Evolutionary conservation across 2,113 vertebrate genomes (phyloP).

Genomic region (Notothenia coriiceps): DNA sequence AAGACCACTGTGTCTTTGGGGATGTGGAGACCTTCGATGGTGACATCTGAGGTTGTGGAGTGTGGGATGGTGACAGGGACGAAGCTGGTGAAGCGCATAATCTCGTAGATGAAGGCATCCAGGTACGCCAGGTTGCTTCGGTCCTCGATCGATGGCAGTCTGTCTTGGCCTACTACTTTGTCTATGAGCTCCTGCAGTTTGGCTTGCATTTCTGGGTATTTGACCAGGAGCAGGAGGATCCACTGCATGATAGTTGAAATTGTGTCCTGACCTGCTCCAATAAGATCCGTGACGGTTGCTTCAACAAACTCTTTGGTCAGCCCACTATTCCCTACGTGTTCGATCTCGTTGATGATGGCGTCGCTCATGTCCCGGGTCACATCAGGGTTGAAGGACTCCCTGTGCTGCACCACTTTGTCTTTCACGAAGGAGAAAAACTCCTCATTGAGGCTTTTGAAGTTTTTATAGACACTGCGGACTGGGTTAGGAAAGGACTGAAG

Average conservation of each 20-base stretch:
- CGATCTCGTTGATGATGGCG: slow-evolving; percentile 84
- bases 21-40: slow-evolving; percentile 87
- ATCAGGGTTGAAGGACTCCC: slow-evolving; percentile 79
- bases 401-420: slow-evolving; percentile 85
- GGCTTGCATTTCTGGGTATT: slow-evolving; percentile 83
- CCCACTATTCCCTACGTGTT: slow-evolving; percentile 69
- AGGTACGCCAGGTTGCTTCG: slow-evolving; percentile 79
- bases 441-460: slow-evolving; percentile 87
- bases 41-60: slow-evolving; percentile 87
- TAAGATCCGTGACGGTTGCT: slow-evolving; percentile 85
- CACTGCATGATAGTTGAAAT: slow-evolving; percentile 85
- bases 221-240: slow-evolving; percentile 87
- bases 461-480: slow-evolving; percentile 85
- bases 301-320: slow-evolving; percentile 86
- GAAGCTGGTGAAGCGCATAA: slow-evolving; percentile 90
- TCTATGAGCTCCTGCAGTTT: slow-evolving; percentile 87
- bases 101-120: slow-evolving; percentile 91
- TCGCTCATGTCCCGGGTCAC: slow-evolving; percentile 87
- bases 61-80: slow-evolving; percentile 91
- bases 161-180: slow-evolving; percentile 82
- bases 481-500: slow-evolving; percentile 91
- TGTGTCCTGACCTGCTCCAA: slow-evolving; percentile 91
- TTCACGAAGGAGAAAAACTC: slow-evolving; percentile 87
- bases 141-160: slow-evolving; percentile 85
- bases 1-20: slow-evolving; percentile 90